Percentiles rank a stretch among this genome's conserved stretches.
Evolutionary conservation across 64 coral and sea anemone genomes (phyloP).

Genomic region (Anthopleura sola): DNA sequence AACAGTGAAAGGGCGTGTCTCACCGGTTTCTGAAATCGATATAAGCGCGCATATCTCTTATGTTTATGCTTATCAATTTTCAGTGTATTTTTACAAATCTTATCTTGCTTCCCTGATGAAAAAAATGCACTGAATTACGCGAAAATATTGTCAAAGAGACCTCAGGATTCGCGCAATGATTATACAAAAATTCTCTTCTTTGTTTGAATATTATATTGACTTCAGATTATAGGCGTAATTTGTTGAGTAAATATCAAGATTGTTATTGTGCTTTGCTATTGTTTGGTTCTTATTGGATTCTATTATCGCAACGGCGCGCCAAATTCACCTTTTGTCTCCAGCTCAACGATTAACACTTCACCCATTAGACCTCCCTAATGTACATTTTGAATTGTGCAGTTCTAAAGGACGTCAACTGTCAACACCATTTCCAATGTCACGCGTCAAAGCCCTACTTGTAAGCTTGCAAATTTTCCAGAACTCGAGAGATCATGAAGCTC

Average conservation of each 20-base stretch:
- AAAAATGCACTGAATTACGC: neutral
- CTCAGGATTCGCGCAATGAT: neutral
- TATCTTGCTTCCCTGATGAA: neutral
- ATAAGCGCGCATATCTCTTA: neutral
- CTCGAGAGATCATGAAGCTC: conserved; percentile 6
- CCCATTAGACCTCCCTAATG: neutral
- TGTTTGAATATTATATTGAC: neutral
- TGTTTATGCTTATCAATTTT: neutral
- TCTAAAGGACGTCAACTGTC: neutral
- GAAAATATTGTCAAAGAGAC: neutral
- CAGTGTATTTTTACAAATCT: neutral
- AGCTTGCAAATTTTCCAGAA: neutral
- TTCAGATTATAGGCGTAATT: neutral
- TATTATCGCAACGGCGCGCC: neutral
- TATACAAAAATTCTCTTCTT: neutral
- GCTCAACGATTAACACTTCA: neutral
- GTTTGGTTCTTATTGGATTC: neutral
- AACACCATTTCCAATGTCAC: neutral
- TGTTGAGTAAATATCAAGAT: neutral
- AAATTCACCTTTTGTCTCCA: neutral
- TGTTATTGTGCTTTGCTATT: neutral
- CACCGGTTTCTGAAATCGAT: neutral
- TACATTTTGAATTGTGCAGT: neutral
- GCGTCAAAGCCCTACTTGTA: conserved; percentile 6
- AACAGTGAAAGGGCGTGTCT: neutral